Evolutionary conservation across 2,888 invertebrate genomes (phyloP).

Genomic region (Microdon myrmicae): DNA sequence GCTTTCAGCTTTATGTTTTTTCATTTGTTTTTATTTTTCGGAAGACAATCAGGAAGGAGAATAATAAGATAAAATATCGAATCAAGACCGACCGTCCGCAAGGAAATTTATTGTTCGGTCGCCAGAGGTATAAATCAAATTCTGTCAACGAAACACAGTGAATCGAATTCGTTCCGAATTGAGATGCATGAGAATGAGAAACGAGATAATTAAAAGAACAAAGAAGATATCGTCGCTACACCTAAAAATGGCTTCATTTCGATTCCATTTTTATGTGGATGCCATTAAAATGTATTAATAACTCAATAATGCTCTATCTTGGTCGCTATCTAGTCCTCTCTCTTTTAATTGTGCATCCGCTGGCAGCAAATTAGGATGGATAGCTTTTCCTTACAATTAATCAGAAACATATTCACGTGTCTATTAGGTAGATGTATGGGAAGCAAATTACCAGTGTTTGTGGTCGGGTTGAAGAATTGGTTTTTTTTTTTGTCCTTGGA

Average conservation of each 20-base stretch:
- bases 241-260: constrained; percentile 47
- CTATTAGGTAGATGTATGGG: not conserved
- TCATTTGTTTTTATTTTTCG: no score
- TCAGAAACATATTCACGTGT: constrained; percentile 20
- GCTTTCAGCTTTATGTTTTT: no score
- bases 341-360: constrained; percentile 1
- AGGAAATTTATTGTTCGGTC: constrained; percentile 41
- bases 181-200: constrained; percentile 12
- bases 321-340: constrained; percentile 5
- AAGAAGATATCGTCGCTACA: constrained; percentile 30
- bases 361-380: constrained; percentile 1
- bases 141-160: constrained; percentile 35
- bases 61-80: constrained; percentile 1
- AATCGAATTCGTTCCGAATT: constrained; percentile 26
- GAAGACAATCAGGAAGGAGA: not conserved
- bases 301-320: constrained; percentile 32
- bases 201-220: constrained; percentile 46
- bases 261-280: constrained; percentile 31
- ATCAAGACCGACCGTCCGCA: constrained; percentile 27
- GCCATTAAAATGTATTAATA: constrained; percentile 46
- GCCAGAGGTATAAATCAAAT: constrained; percentile 42
- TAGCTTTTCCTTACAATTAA: constrained; percentile 25
- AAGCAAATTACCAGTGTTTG: no score
- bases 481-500: no score
- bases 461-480: no score